Evolutionary conservation across 2,888 invertebrate genomes (phyloP), one percentile per base, ranked within the genome.

Genomic region (Argynnis bischoffii): DNA sequence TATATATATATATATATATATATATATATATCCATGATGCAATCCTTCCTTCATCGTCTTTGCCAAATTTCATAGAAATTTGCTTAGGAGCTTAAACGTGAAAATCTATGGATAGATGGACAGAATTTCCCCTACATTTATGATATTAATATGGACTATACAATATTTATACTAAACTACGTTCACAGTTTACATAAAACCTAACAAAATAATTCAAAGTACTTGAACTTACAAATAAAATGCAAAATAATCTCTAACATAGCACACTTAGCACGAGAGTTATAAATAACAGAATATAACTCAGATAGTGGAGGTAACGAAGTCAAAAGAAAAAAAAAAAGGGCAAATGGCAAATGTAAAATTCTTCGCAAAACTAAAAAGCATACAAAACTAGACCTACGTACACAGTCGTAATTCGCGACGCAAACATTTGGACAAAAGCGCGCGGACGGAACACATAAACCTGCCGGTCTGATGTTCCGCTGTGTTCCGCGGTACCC

Each of bases 401-500:
- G 72, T 72, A 72, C 69, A 70, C 65, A 64, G 63, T 75, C 75
- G 77, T 77, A 76, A 78, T 74, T 74, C 71, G 66, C 71, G 66
- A 70, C 69, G 68, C 72, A 70, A 74, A 73, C 74, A 75, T 77
- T 76, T 69, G 72, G 70, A 77, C 78, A 77, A 75, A 75, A 76
- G 76, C 68, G 69, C 74, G 72, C 70, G 72, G 71, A 75, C 75
- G 75, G 75, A 74, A 75, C 74, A 71, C 75, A 76, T 75, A 75
- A 77, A 76, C 70, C 75, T 75, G 76, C 73, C 74, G 67, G 63
- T 67, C 74, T 73, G 74, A 75, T 73, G 74, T 73, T 26, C 74
- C 75, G 71, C 69, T 74, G 71, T 74, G 68, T 41, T 41, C 71
- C 64, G 67, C 68, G 73, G 69, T 55, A 66, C 63, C 70, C 73